Evolutionary conservation across 2,113 vertebrate species (phyloP).

Genomic region (Cyanocitta stelleri): DNA sequence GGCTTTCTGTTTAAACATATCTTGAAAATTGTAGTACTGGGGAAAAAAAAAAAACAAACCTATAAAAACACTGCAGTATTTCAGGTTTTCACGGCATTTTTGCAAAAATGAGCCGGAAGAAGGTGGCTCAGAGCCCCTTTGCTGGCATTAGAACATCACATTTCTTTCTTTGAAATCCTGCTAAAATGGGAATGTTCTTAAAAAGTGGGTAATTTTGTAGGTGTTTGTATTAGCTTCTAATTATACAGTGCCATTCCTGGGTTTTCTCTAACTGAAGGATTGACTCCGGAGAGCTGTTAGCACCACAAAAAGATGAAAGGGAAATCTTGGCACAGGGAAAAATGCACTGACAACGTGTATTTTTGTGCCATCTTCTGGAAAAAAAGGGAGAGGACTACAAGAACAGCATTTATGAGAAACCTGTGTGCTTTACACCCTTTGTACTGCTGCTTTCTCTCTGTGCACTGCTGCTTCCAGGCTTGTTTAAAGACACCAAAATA

Average conservation of each 20-base stretch:
- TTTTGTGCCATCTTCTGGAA: constrained; percentile 45
- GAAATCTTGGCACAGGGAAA: neutral
- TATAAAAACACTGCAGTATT: neutral
- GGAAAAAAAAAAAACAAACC: neutral
- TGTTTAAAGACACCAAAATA: neutral
- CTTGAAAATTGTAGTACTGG: constrained; percentile 6
- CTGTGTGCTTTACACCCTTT: neutral
- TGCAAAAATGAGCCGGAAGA: neutral
- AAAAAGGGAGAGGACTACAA: neutral
- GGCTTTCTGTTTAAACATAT: constrained; percentile 45
- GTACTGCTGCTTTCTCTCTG: neutral
- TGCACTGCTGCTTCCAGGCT: neutral
- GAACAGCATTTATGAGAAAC: neutral
- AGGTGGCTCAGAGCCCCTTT: neutral
- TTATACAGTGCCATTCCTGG: neutral
- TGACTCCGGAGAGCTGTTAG: neutral
- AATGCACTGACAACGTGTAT: neutral
- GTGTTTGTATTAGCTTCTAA: constrained; percentile 37
- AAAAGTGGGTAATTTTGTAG: constrained; percentile 27
- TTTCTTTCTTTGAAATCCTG: neutral
- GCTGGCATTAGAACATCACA: neutral
- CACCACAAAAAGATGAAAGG: neutral
- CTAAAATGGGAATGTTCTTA: neutral
- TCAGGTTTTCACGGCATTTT: neutral
- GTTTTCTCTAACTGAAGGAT: neutral